These are phyloP conservation scores for Zoanthus solanderi DNA, from an alignment of 92 coral and sea anemone genomes.

Conservation along the genomic window DNA sequence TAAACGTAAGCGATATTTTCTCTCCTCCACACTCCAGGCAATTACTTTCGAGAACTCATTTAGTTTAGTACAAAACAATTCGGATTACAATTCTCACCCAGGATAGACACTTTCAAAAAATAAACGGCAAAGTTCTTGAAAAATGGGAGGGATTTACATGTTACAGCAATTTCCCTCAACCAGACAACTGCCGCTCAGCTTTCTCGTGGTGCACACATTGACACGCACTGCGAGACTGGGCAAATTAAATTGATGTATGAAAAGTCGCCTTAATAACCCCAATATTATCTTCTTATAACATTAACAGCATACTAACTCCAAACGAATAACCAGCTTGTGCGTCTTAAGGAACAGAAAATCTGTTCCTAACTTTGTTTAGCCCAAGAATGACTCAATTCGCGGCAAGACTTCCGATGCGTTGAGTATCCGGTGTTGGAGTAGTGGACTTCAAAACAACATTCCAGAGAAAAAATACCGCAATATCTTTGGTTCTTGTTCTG, in stretches of 20 bases:
- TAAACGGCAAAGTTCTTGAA: conserved; percentile 18
- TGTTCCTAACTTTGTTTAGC: conserved; percentile 37
- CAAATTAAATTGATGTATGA: conserved; percentile 5
- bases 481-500: conserved; percentile 5
- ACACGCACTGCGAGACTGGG: background rate
- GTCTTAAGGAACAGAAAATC: conserved; percentile 43
- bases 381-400: conserved; percentile 28
- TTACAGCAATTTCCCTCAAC: conserved; percentile 37
- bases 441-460: conserved; percentile 39
- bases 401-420: conserved; percentile 46
- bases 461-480: conserved; percentile 28
- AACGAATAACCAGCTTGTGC: conserved; percentile 9
- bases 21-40: background rate
- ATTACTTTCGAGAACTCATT: conserved; percentile 31
- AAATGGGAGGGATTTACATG: conserved; percentile 43
- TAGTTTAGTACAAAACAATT: background rate
- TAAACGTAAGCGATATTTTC: background rate
- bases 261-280: conserved; percentile 36
- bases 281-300: conserved; percentile 5
- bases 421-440: conserved; percentile 52
- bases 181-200: conserved; percentile 13
- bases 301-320: conserved; percentile 30
- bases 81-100: background rate
- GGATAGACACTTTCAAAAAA: conserved; percentile 27
- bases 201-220: conserved; percentile 25